phyloP scores from a whole-genome alignment of 1,140 invertebrate genomes.

The Trachelipus rathkii region DNA sequence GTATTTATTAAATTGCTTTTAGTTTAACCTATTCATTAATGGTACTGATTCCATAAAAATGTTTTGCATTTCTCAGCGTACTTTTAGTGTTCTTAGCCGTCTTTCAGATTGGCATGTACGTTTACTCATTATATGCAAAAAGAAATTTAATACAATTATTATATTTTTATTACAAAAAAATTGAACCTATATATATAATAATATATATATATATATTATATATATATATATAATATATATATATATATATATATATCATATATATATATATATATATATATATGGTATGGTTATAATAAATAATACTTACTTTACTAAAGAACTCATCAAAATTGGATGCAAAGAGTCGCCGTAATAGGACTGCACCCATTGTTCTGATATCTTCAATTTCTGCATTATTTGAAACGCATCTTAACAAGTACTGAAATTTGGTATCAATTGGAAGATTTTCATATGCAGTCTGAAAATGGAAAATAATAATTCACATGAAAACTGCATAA shows the following conservation, averaged over 20 bases:
- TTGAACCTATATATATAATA: background rate
- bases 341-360: slow-evolving; percentile 83
- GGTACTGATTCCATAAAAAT: too few species aligned
- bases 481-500: background rate
- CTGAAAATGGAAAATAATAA: slow-evolving; percentile 18
- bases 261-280: slow-evolving; percentile 28
- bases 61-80: too few species aligned
- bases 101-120: too few species aligned
- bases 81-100: too few species aligned
- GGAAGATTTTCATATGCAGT: slow-evolving; percentile 41
- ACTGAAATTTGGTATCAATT: slow-evolving; percentile 47
- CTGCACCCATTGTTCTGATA: slow-evolving; percentile 77
- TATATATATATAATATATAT: slow-evolving; percentile 21
- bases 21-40: too few species aligned
- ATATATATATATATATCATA: slow-evolving; percentile 29
- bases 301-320: slow-evolving; percentile 65
- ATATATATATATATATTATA: background rate
- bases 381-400: slow-evolving; percentile 58
- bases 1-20: too few species aligned
- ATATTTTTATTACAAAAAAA: too few species aligned
- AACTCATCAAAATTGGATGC: slow-evolving; percentile 85
- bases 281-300: too few species aligned
- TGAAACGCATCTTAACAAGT: slow-evolving; percentile 46
- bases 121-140: too few species aligned
- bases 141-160: too few species aligned